phyloP scores from a whole-genome alignment of 2,888 invertebrate genomes.

The Noctua janthina region DNA sequence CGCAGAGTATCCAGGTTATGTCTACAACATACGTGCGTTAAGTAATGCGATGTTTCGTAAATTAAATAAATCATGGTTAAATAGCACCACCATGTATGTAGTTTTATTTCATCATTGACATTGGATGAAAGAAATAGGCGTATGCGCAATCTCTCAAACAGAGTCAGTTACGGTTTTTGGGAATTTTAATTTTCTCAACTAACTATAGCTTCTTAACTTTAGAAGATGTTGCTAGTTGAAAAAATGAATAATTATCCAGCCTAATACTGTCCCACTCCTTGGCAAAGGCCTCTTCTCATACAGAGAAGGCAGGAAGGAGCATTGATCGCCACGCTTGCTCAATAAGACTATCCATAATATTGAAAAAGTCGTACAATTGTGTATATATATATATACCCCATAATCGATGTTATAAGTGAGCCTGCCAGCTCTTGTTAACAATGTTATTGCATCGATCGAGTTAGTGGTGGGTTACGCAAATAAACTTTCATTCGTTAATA shows the following conservation, averaged over 20 bases:
- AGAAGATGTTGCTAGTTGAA: not conserved
- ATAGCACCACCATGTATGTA: not conserved
- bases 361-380: not conserved
- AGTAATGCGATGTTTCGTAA: slow-evolving; percentile 1
- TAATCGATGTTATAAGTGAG: not conserved
- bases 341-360: not conserved
- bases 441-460: slow-evolving; percentile 24
- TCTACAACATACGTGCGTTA: slow-evolving; percentile 79
- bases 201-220: no score
- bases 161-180: no score
- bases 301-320: accelerated
- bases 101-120: not conserved
- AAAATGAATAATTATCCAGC: not conserved
- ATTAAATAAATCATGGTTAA: slow-evolving; percentile 2
- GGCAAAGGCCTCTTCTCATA: not conserved
- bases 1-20: slow-evolving; percentile 92
- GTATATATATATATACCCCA: not conserved
- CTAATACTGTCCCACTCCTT: not conserved
- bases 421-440: not conserved
- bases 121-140: not conserved
- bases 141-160: not conserved
- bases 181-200: no score
- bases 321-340: not conserved
- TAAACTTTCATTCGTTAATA: slow-evolving; percentile 13
- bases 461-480: slow-evolving; percentile 16